These are phyloP conservation scores for Prionace glauca DNA, from an alignment of 2,797 vertebrate genomes.

Conservation along the genomic window DNA sequence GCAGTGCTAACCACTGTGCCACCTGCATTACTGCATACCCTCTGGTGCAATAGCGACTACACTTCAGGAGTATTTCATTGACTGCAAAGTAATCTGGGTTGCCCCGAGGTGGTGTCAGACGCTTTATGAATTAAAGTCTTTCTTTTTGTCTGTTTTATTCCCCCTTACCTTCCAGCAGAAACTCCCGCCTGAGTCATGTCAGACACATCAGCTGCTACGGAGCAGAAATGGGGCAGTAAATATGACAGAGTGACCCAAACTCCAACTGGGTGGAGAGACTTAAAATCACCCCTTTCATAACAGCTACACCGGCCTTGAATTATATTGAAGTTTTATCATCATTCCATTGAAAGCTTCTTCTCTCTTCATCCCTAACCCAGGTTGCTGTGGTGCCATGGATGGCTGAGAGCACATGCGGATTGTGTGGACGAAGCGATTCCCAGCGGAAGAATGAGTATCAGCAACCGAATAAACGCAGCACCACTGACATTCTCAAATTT, in stretches of 20 bases:
- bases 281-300: not conserved
- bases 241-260: not conserved
- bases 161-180: not conserved
- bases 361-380: not conserved
- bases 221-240: not conserved
- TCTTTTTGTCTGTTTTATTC: too few species aligned
- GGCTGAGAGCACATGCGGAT: not conserved
- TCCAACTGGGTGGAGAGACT: not conserved
- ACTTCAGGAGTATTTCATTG: not conserved
- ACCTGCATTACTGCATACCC: too few species aligned
- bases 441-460: not conserved
- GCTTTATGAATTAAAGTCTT: not conserved
- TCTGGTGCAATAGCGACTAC: not conserved
- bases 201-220: not conserved
- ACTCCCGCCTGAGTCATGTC: not conserved
- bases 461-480: not conserved
- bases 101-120: not conserved
- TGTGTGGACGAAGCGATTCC: not conserved
- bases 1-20: too few species aligned
- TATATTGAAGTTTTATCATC: too few species aligned
- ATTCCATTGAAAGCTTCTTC: not conserved
- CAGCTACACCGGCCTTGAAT: not conserved
- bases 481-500: constrained; percentile 11
- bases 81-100: too few species aligned
- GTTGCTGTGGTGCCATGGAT: not conserved